phyloP scores from a whole-genome alignment of 2,888 invertebrate genomes.

The Caenorhabditis becei region DNA sequence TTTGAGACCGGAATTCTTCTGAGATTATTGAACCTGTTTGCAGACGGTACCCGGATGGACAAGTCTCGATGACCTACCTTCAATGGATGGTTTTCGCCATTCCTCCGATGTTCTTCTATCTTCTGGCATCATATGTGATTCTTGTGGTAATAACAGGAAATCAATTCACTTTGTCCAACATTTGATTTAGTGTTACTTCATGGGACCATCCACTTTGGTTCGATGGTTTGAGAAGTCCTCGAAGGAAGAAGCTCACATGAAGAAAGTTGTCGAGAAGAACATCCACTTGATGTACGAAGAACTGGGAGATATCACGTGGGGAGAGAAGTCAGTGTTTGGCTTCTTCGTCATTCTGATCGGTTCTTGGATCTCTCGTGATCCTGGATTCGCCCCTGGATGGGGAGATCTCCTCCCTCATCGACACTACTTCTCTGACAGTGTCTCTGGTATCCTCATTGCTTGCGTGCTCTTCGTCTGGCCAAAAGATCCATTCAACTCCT shows the following conservation, averaged over 20 bases:
- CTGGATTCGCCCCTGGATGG: slow-evolving; percentile 65
- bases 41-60: slow-evolving; percentile 58
- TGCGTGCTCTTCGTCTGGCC: slow-evolving; percentile 67
- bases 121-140: slow-evolving; percentile 64
- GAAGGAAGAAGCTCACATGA: slow-evolving; percentile 50
- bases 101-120: slow-evolving; percentile 65
- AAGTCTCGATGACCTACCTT: slow-evolving; percentile 64
- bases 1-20: slow-evolving; percentile 24
- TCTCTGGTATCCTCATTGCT: slow-evolving; percentile 58
- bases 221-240: slow-evolving; percentile 42
- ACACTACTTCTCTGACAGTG: slow-evolving; percentile 59
- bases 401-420: slow-evolving; percentile 39
- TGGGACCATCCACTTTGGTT: slow-evolving; percentile 45
- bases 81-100: slow-evolving; percentile 70
- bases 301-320: slow-evolving; percentile 61
- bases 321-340: slow-evolving; percentile 58
- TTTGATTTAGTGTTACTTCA: slow-evolving; percentile 44
- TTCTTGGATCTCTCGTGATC: slow-evolving; percentile 64
- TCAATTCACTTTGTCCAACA: background rate
- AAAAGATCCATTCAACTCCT: slow-evolving; percentile 39
- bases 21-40: too few species aligned
- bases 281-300: slow-evolving; percentile 57
- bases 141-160: slow-evolving; percentile 39
- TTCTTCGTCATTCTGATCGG: slow-evolving; percentile 57
- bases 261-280: slow-evolving; percentile 51